Conservation (phyloP, 2,888 invertebrate species). For the Limnephilus auricula region DNA sequence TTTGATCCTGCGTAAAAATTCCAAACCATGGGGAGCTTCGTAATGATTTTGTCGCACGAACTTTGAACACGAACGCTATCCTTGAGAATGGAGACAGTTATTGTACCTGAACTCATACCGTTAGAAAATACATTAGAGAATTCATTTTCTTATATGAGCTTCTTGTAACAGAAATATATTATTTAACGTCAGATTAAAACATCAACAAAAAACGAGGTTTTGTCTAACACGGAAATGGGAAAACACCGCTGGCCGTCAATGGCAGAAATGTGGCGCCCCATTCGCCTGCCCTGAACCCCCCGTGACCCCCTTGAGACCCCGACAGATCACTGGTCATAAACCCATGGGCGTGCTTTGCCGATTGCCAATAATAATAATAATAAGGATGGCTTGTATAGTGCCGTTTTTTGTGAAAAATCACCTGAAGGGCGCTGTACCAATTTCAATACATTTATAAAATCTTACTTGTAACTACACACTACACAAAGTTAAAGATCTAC, state of each 20-base stretch:
- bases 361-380: too few species aligned
- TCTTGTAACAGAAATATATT: neutral
- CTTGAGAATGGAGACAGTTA: neutral
- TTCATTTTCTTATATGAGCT: neutral
- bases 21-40: neutral
- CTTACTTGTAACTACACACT: too few species aligned
- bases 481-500: too few species aligned
- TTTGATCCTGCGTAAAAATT: neutral
- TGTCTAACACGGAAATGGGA: neutral
- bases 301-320: neutral
- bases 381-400: too few species aligned
- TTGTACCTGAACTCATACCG: neutral
- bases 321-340: neutral
- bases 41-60: neutral
- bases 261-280: conserved; percentile 24
- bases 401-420: too few species aligned
- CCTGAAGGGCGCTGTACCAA: too few species aligned
- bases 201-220: neutral
- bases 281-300: neutral
- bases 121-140: neutral
- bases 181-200: neutral
- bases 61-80: neutral
- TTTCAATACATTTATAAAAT: too few species aligned
- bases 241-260: conserved; percentile 3
- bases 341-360: neutral